Evolutionary conservation across 2,113 vertebrate species (phyloP).

Genomic region (Piprites chloris): DNA sequence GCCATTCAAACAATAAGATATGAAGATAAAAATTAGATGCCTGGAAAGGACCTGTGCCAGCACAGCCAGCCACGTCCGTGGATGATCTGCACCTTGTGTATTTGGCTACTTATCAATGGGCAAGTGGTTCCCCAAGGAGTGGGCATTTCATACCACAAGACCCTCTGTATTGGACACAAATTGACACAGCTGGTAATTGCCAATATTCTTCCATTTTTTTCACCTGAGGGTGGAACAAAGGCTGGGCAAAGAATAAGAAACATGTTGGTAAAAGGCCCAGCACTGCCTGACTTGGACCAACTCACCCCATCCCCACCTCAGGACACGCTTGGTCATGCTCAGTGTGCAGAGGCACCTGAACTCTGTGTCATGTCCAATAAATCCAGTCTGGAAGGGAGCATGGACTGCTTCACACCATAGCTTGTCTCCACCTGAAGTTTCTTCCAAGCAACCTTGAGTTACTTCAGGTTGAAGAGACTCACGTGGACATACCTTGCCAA

Average conservation of each 20-base stretch:
- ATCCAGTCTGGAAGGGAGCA: background rate
- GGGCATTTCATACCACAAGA: background rate
- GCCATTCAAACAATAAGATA: background rate
- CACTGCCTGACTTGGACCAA: background rate
- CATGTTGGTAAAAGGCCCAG: rapidly evolving
- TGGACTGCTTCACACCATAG: background rate
- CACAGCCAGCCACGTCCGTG: rapidly evolving
- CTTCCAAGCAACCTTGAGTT: background rate
- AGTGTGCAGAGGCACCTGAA: rapidly evolving
- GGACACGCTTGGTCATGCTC: background rate
- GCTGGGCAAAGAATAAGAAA: background rate
- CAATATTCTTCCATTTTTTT: background rate
- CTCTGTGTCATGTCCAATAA: background rate
- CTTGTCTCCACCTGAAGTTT: background rate
- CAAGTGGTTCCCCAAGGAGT: background rate
- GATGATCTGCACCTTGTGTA: background rate
- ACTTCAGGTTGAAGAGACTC: background rate
- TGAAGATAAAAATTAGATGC: background rate
- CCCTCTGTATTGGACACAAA: background rate
- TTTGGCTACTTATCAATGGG: background rate
- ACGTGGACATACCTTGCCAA: rapidly evolving
- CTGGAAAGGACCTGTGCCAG: background rate
- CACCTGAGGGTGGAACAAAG: rapidly evolving
- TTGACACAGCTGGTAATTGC: background rate
- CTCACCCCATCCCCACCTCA: background rate